Evolutionary conservation across 2,888 invertebrate genomes (phyloP).

Genomic region (Gibbula magus): DNA sequence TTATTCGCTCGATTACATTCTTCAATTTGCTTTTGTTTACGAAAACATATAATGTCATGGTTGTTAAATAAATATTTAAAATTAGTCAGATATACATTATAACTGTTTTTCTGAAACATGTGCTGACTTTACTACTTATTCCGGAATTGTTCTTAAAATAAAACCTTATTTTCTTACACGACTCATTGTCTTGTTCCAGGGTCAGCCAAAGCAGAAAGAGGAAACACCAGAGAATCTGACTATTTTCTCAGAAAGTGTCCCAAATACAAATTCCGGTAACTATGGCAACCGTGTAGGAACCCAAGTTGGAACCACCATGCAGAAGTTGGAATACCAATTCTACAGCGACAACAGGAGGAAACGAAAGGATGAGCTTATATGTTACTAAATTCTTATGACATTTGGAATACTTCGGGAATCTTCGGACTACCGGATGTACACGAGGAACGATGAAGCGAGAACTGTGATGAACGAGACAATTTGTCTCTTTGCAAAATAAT

Average conservation of each 20-base stretch:
- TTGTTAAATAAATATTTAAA: no score
- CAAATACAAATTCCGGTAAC: conserved; percentile 72
- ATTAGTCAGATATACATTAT: no score
- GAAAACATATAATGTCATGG: no score
- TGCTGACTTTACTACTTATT: no score
- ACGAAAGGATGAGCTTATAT: conserved; percentile 67
- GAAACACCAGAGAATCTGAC: conserved; percentile 65
- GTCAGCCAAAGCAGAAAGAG: conserved; percentile 60
- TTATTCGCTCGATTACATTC: no score
- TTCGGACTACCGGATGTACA: not conserved
- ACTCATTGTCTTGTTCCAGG: conserved; percentile 46
- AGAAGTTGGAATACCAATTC: conserved; percentile 68
- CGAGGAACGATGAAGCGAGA: no score
- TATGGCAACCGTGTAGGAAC: conserved; percentile 67
- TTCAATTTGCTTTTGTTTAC: no score
- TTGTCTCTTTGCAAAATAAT: no score
- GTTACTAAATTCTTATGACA: conserved; percentile 55
- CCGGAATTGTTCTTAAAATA: no score
- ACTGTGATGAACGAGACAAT: no score
- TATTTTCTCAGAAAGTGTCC: conserved; percentile 67
- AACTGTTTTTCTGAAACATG: no score
- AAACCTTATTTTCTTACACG: no score
- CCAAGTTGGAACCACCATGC: conserved; percentile 62
- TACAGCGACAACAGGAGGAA: conserved; percentile 68
- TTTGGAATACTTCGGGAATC: not conserved